phyloP scores from a whole-genome alignment of 2,113 vertebrate genomes.

The Gobio gobio region DNA sequence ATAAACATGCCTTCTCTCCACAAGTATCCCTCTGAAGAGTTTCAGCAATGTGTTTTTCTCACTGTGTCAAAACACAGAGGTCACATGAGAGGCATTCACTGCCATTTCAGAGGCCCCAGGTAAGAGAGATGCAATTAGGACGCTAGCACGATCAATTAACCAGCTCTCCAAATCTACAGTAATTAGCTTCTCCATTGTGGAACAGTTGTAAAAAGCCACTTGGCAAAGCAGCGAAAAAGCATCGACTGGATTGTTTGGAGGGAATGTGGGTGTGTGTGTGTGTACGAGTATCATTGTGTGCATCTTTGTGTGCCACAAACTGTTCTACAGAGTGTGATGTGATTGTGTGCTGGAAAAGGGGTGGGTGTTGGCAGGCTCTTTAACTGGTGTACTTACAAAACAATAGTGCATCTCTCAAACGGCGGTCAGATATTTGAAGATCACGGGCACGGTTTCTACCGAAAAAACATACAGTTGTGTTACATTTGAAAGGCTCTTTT shows the following conservation, averaged over 20 bases:
- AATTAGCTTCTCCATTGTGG: slow-evolving; percentile 83
- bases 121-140: slow-evolving; percentile 81
- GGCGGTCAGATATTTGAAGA: slow-evolving; percentile 40
- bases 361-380: slow-evolving; percentile 51
- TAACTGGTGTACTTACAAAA: slow-evolving; percentile 53
- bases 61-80: slow-evolving; percentile 54
- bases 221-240: slow-evolving; percentile 79
- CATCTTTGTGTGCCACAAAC: slow-evolving; percentile 48
- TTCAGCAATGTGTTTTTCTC: slow-evolving; percentile 47
- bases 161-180: slow-evolving; percentile 82
- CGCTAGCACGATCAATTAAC: slow-evolving; percentile 81
- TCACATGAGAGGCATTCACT: slow-evolving; percentile 54
- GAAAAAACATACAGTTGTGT: slow-evolving; percentile 3
- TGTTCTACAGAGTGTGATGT: slow-evolving; percentile 42
- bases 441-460: neutral
- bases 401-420: slow-evolving; percentile 40
- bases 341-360: slow-evolving; percentile 39
- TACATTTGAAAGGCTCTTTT: slow-evolving; percentile 12
- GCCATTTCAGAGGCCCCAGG: slow-evolving; percentile 57
- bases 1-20: slow-evolving; percentile 48
- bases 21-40: slow-evolving; percentile 52
- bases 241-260: slow-evolving; percentile 74
- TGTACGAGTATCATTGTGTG: slow-evolving; percentile 50
- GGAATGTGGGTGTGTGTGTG: slow-evolving; percentile 59
- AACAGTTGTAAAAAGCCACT: slow-evolving; percentile 80